These are phyloP conservation scores for Latrodectus hesperus DNA, from an alignment of 2,888 invertebrate species.

Conservation along the genomic window DNA sequence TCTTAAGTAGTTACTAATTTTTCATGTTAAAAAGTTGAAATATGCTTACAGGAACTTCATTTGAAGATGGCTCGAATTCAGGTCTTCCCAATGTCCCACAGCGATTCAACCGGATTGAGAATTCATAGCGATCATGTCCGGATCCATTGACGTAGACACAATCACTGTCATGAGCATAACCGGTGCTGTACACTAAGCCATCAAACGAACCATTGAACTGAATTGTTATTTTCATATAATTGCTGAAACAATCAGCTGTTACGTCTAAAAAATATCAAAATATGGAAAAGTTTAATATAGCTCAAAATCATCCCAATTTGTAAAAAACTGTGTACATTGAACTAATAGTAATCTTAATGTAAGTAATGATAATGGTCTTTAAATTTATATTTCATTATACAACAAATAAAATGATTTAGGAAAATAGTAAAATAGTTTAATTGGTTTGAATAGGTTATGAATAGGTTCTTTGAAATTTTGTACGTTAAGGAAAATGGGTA, in stretches of 20 bases:
- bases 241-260: constrained; percentile 95
- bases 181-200: constrained; percentile 92
- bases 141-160: constrained; percentile 96
- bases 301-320: too few species aligned
- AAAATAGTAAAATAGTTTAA: too few species aligned
- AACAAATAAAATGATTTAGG: too few species aligned
- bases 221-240: constrained; percentile 94
- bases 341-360: too few species aligned
- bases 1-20: background rate
- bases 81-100: constrained; percentile 90
- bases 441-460: too few species aligned
- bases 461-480: too few species aligned
- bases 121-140: constrained; percentile 92
- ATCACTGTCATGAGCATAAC: constrained; percentile 94
- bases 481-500: too few species aligned
- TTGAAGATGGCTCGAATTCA: constrained; percentile 70
- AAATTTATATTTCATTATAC: too few species aligned
- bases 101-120: constrained; percentile 92
- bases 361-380: too few species aligned
- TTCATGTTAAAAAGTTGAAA: background rate
- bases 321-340: too few species aligned
- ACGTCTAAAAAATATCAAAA: constrained; percentile 82
- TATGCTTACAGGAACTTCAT: constrained; percentile 70
- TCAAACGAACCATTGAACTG: constrained; percentile 93
- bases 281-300: background rate